These are phyloP conservation scores for Tetragonisca angustula DNA, from an alignment of 2,888 invertebrate species.

Conservation along the genomic window DNA sequence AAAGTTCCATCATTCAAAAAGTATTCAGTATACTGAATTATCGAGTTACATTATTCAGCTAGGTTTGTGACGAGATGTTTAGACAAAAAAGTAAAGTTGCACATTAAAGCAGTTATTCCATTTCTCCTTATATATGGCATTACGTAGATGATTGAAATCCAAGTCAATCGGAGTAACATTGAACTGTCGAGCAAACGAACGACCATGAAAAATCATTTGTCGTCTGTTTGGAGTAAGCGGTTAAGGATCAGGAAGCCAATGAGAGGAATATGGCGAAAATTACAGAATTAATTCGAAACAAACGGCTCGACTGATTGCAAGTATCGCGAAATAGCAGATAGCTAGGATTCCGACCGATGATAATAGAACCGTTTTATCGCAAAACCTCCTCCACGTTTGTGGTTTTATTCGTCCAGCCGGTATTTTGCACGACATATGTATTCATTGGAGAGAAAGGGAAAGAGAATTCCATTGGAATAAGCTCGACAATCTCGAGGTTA, in stretches of 20 bases:
- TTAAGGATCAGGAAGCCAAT: not conserved
- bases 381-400: constrained; percentile 1
- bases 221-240: not conserved
- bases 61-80: not conserved
- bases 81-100: not conserved
- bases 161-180: not conserved
- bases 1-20: not conserved
- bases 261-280: constrained; percentile 21
- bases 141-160: not conserved
- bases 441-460: constrained; percentile 15
- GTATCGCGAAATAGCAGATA: constrained; percentile 41
- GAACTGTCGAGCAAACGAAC: not conserved
- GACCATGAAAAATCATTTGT: not conserved
- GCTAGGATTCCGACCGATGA: constrained; percentile 36
- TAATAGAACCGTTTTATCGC: constrained; percentile 65
- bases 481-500: constrained; percentile 45
- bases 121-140: not conserved
- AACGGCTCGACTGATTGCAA: constrained; percentile 14
- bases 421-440: constrained; percentile 2
- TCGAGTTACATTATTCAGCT: not conserved
- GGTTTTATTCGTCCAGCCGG: constrained; percentile 46
- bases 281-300: constrained; percentile 41
- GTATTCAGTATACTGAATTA: not conserved
- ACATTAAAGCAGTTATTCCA: not conserved
- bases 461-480: constrained; percentile 35